phyloP scores from a whole-genome alignment of 2,888 invertebrate species.

The Hymenopus coronatus region DNA sequence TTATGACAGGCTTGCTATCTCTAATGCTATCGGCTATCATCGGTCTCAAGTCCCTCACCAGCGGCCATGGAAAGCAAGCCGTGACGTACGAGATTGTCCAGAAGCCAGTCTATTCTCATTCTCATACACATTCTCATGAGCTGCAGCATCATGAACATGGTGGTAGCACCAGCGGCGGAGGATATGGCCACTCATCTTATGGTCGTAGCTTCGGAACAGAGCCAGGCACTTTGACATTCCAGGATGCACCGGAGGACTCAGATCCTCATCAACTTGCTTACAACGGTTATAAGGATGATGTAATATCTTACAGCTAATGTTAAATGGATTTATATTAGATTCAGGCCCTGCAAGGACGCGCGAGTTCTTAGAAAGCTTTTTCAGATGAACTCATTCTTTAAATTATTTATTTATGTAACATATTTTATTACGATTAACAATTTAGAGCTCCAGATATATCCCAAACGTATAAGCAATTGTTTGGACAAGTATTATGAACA shows the following conservation, averaged over 20 bases:
- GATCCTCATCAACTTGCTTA: slow-evolving; percentile 5
- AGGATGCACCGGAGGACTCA: neutral
- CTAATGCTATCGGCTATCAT: slow-evolving; percentile 73
- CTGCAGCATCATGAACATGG: slow-evolving; percentile 61
- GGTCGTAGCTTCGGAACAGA: slow-evolving; percentile 31
- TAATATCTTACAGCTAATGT: neutral
- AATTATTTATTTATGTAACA: too few relatives aligned
- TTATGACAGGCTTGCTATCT: slow-evolving; percentile 79
- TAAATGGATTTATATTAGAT: too few relatives aligned
- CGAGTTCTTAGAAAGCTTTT: too few relatives aligned
- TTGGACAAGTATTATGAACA: too few relatives aligned
- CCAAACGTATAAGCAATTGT: too few relatives aligned
- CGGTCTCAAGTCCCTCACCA: slow-evolving; percentile 68
- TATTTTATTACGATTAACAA: too few relatives aligned
- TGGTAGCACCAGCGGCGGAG: slow-evolving; percentile 54
- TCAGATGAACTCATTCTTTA: too few relatives aligned
- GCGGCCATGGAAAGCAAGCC: slow-evolving; percentile 55
- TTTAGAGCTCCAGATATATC: too few relatives aligned
- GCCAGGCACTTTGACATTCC: neutral
- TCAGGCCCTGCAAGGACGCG: too few relatives aligned
- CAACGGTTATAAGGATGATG: neutral
- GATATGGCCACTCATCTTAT: slow-evolving; percentile 45
- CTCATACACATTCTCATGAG: slow-evolving; percentile 63
- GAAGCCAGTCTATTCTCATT: slow-evolving; percentile 73
- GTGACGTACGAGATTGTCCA: slow-evolving; percentile 78